Conservation (phyloP, 2,113 vertebrate species). For the Bagarius yarrelli region DNA sequence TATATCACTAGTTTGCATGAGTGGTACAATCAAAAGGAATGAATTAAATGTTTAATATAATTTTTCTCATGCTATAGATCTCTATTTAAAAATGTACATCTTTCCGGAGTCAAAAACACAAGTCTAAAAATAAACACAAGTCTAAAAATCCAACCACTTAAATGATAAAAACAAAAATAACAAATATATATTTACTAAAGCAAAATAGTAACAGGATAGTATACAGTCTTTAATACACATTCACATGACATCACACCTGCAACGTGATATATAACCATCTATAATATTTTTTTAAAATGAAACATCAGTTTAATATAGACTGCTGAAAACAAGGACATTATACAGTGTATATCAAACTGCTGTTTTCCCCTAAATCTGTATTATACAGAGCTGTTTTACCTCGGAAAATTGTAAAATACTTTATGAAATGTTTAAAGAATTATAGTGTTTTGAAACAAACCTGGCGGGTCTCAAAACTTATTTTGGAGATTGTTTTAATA, state of each 20-base stretch:
- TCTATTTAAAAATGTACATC: slow-evolving; percentile 59
- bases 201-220: slow-evolving; percentile 17
- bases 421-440: slow-evolving; percentile 29
- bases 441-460: slow-evolving; percentile 25
- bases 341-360: slow-evolving; percentile 28
- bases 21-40: slow-evolving; percentile 67
- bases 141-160: slow-evolving; percentile 54
- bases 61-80: slow-evolving; percentile 56
- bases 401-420: slow-evolving; percentile 30
- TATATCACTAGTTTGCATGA: slow-evolving; percentile 60
- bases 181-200: slow-evolving; percentile 50
- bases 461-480: slow-evolving; percentile 18
- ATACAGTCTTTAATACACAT: slow-evolving; percentile 23
- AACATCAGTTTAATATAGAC: slow-evolving; percentile 44
- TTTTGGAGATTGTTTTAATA: slow-evolving; percentile 23
- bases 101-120: slow-evolving; percentile 63
- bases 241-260: slow-evolving; percentile 39
- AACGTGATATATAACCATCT: slow-evolving; percentile 36
- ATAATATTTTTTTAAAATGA: slow-evolving; percentile 36
- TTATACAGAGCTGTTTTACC: slow-evolving; percentile 10
- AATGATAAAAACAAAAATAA: slow-evolving; percentile 62
- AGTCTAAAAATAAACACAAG: slow-evolving; percentile 63
- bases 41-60: slow-evolving; percentile 64
- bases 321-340: neutral
- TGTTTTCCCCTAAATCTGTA: slow-evolving; percentile 3